Base-by-base conservation (phyloP, 2,888 invertebrate genomes). In the Nemurella pictetii region DNA sequence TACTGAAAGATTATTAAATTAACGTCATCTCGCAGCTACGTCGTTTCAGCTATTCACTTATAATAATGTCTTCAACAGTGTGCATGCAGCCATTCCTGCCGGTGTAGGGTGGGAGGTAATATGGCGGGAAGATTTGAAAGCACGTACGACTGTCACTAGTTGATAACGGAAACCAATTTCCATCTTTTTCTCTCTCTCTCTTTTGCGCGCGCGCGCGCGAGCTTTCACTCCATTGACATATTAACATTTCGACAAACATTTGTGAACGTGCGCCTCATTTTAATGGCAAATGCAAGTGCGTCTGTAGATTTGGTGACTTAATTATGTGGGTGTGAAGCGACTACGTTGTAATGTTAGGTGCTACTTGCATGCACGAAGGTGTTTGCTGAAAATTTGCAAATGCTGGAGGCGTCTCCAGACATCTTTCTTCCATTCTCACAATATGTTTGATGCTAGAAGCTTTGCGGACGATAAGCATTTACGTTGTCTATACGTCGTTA, bases 91-190 rank as follows among this genome's bases (percentile, higher is more conserved):
- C 12, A 75, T 28, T 75, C 20, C 55, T 20, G 20, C 55, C 20
- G 55, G 15, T 12, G 55, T 1, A 12, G 9, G 55, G 55, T 3
- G 20, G 15, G 5, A 55, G 35, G 35, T 25, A 75, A 75, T n/a
- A 75, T 75, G 75, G 75, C 26, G 28, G 25, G 27, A 75, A 75
- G 5, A 26, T 75, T 28, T 75, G 75, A 26, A 75, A 9, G 75
- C 28, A 28, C 28, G 55, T 55, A 20, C 55, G 55, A 9, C 75
- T 75, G 75, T 25, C 75, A 9, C 2, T 9, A 75, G 27, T 75
- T 75, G 75, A 75, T 75, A 75, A 75, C 75, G 28, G 75, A 75
- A 75, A 75, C 75, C 75, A 75, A 75, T 75, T 75, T 75, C 75
- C 75, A 75, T 75, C 55, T 55, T 55, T 55, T 20, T 55, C 55